phyloP scores from a whole-genome alignment of 2,797 vertebrate species.

The Tragelaphus oryx region DNA sequence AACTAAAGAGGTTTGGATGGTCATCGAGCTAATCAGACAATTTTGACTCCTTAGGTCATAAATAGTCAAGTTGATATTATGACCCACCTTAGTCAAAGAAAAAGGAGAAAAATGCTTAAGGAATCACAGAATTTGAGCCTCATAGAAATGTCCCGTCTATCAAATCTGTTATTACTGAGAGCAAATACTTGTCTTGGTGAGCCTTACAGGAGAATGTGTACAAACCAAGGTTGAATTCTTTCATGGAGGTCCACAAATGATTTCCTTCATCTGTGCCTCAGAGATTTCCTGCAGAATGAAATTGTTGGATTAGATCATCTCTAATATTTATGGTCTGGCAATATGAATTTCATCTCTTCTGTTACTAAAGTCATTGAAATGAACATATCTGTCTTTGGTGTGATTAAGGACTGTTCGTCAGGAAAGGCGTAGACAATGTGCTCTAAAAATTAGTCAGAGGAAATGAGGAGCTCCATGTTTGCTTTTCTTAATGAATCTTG shows the following conservation, averaged over 20 bases:
- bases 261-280: neutral
- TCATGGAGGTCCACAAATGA: neutral
- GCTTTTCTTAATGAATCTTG: slow-evolving; percentile 41
- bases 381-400: neutral
- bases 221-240: neutral
- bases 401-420: neutral
- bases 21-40: neutral
- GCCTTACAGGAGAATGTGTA: neutral
- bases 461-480: slow-evolving; percentile 32
- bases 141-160: neutral
- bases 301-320: neutral
- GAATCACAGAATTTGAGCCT: neutral
- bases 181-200: neutral
- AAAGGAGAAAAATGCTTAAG: neutral
- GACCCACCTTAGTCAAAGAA: neutral
- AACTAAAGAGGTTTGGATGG: neutral
- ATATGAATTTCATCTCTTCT: neutral
- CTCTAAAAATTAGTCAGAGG: slow-evolving; percentile 37
- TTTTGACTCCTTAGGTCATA: neutral
- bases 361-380: neutral
- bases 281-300: neutral
- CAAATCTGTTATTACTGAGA: neutral
- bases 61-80: neutral
- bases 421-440: neutral
- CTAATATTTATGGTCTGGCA: neutral